Evolutionary conservation across 2,888 invertebrate genomes (phyloP).

Genomic region (Dynastes tityus): DNA sequence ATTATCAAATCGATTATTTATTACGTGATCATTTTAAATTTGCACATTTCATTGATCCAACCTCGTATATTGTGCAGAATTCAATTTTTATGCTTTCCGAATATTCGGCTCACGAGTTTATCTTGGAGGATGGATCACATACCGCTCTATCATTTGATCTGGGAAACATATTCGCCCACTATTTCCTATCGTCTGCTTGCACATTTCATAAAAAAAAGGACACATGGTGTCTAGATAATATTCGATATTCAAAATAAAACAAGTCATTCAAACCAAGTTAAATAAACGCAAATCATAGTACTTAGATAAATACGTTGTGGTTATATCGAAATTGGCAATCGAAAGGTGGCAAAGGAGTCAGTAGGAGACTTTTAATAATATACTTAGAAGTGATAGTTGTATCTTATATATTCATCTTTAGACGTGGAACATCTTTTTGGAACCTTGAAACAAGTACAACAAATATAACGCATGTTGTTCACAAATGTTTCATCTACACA

Average conservation of each 20-base stretch:
- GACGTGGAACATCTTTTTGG: conserved; percentile 7
- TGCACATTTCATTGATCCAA: no score
- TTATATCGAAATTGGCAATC: no score
- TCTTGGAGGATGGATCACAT: no score
- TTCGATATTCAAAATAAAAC: conserved; percentile 2
- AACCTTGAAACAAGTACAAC: conserved; percentile 19
- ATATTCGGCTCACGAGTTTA: neutral
- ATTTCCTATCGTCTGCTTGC: conserved; percentile 16
- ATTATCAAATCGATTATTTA: no score
- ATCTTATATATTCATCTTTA: conserved; percentile 13
- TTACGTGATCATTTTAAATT: no score
- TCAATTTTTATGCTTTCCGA: neutral
- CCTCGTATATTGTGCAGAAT: neutral
- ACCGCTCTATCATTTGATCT: conserved; percentile 21
- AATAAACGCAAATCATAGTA: neutral
- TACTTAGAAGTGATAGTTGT: conserved; percentile 2
- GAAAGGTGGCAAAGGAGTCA: neutral
- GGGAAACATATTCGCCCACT: conserved; percentile 23
- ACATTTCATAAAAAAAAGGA: neutral
- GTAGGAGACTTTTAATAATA: neutral
- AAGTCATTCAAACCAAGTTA: neutral
- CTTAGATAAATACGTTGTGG: neutral
- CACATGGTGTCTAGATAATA: conserved; percentile 10
- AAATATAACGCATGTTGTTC: conserved; percentile 17
- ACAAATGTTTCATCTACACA: conserved; percentile 22